Evolutionary conservation across 2,113 vertebrate species (phyloP).

Genomic region (Prietella phreatophila): DNA sequence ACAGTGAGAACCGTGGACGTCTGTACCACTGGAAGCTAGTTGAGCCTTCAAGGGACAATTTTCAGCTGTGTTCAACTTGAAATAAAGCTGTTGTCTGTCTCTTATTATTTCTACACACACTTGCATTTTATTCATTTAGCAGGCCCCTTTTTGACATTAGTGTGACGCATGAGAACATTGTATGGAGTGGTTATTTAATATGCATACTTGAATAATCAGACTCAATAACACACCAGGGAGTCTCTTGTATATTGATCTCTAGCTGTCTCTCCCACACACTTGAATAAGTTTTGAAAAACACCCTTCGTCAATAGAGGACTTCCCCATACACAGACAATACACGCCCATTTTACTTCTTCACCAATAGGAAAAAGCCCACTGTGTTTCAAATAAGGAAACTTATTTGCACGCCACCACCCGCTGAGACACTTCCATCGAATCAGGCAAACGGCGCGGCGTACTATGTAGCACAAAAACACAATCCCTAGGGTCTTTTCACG

Average conservation of each 20-base stretch:
- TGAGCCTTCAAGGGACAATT: not conserved
- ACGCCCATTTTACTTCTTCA: not conserved
- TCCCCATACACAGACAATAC: not conserved
- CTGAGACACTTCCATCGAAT: not conserved
- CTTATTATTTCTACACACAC: not conserved
- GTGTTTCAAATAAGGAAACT: not conserved
- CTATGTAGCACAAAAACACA: conserved; percentile 56
- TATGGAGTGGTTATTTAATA: not conserved
- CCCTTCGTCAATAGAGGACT: not conserved
- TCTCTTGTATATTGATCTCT: not conserved
- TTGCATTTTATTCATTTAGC: not conserved
- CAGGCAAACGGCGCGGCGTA: not conserved
- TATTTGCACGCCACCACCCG: not conserved
- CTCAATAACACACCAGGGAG: not conserved
- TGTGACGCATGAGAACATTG: not conserved
- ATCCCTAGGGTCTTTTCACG: conserved; percentile 20
- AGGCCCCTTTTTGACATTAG: no score
- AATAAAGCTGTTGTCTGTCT: not conserved
- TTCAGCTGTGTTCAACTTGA: not conserved
- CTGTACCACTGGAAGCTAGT: not conserved
- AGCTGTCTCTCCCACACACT: no score
- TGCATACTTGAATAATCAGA: not conserved
- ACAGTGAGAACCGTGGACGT: not conserved
- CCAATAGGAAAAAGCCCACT: not conserved
- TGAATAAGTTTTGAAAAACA: not conserved